Conservation (phyloP, 2,113 vertebrate genomes). For the Antidorcas marsupialis region DNA sequence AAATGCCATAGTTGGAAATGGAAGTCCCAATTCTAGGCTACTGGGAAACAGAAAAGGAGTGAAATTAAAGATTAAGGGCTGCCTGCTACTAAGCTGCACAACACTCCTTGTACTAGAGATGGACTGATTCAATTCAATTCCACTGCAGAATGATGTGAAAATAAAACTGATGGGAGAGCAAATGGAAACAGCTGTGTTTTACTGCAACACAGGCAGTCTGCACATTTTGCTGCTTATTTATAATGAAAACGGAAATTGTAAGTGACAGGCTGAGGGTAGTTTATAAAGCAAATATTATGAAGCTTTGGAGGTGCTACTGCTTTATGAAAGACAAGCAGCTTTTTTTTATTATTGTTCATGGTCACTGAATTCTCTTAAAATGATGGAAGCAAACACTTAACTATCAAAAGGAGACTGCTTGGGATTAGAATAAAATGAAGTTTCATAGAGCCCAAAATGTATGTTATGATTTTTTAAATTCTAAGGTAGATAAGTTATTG, state of each 20-base stretch:
- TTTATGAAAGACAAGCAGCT: conserved; percentile 39
- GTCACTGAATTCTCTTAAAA: neutral
- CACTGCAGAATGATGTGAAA: conserved; percentile 40
- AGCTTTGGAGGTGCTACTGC: conserved; percentile 17
- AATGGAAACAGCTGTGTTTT: conserved; percentile 61
- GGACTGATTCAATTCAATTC: conserved; percentile 43
- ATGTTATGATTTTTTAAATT: neutral
- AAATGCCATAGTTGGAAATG: neutral
- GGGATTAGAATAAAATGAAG: neutral
- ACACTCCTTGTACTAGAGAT: conserved; percentile 15
- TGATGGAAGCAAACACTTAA: neutral
- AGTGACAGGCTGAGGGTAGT: conserved; percentile 55
- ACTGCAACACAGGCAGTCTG: conserved; percentile 45
- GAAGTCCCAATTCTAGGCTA: neutral
- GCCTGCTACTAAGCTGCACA: conserved; percentile 41
- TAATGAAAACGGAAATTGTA: conserved; percentile 67
- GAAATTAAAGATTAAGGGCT: conserved; percentile 39
- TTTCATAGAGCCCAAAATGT: neutral
- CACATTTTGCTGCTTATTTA: conserved; percentile 58
- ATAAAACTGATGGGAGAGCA: conserved; percentile 36
- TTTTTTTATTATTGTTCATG: neutral
- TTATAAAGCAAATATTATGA: conserved; percentile 58
- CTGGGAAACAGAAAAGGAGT: neutral
- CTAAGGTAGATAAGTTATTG: neutral
- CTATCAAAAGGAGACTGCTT: neutral